These are phyloP conservation scores for Stigmatopora nigra DNA, from an alignment of 2,113 vertebrate genomes.

Conservation along the genomic window DNA sequence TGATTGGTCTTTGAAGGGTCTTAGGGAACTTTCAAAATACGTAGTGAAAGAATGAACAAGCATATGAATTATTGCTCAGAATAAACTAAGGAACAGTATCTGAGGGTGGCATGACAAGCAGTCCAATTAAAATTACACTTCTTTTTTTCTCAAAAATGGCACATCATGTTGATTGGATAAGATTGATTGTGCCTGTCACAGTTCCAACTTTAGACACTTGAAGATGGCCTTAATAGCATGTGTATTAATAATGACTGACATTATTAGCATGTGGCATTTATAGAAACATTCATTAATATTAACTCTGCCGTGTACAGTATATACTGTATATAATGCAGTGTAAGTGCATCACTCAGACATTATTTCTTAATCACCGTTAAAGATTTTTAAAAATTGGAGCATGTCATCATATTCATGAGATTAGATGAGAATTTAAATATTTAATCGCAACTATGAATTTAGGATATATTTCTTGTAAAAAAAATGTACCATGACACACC, in stretches of 20 bases:
- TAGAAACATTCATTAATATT: conserved; percentile 40
- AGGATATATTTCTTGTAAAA: too few relatives aligned
- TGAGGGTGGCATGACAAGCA: too few relatives aligned
- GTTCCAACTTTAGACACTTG: conserved; percentile 31
- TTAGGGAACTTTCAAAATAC: neutral
- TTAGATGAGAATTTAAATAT: too few relatives aligned
- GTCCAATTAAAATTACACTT: too few relatives aligned
- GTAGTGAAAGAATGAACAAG: neutral
- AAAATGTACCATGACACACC: too few relatives aligned
- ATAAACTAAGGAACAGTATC: too few relatives aligned
- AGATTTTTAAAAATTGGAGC: neutral
- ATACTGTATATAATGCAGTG: conserved; percentile 12
- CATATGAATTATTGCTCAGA: too few relatives aligned
- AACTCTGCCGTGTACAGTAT: conserved; percentile 16
- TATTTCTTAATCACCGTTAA: conserved; percentile 16
- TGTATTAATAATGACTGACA: conserved; percentile 53
- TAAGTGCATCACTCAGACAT: conserved; percentile 13
- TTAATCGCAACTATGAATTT: too few relatives aligned
- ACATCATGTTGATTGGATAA: conserved; percentile 9
- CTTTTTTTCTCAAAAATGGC: neutral
- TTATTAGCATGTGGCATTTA: conserved; percentile 41
- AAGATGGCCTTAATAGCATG: conserved; percentile 39
- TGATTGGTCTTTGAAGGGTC: neutral
- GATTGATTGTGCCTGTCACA: conserved; percentile 16
- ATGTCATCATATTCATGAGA: neutral